Percentiles rank a stretch among this genome's conserved stretches.
phyloP scores from a whole-genome alignment of 2,888 invertebrate genomes.

The Lagria hirta region DNA sequence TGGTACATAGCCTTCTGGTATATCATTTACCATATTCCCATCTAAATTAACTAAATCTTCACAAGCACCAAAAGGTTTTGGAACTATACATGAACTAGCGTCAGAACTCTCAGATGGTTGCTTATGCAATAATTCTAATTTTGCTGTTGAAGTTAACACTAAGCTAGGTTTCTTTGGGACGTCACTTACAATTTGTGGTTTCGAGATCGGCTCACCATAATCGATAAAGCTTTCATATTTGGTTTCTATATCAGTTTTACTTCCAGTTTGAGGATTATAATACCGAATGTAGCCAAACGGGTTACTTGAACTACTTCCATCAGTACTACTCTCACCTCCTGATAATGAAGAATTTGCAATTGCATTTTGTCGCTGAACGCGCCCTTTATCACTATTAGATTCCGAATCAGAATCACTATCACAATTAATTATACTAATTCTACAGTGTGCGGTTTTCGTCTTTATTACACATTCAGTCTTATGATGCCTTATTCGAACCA shows the following conservation, averaged over 20 bases:
- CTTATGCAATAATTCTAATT: slow-evolving; percentile 50
- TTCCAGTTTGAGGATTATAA: slow-evolving; percentile 58
- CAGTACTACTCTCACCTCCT: slow-evolving; percentile 56
- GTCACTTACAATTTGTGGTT: slow-evolving; percentile 29
- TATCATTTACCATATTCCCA: slow-evolving; percentile 59
- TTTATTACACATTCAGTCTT: slow-evolving; percentile 54
- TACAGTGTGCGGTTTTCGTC: slow-evolving; percentile 42
- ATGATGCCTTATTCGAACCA: slow-evolving; percentile 59
- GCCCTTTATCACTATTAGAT: slow-evolving; percentile 37
- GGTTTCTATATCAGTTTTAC: slow-evolving; percentile 49
- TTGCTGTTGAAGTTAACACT: slow-evolving; percentile 57
- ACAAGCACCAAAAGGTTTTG: slow-evolving; percentile 63
- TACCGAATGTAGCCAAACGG: slow-evolving; percentile 70
- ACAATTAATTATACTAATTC: slow-evolving; percentile 49
- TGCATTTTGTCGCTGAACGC: slow-evolving; percentile 62
- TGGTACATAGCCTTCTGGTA: slow-evolving; percentile 42
- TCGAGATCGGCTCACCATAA: slow-evolving; percentile 47
- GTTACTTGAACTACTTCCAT: slow-evolving; percentile 62
- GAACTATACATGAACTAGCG: slow-evolving; percentile 62
- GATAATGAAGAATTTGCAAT: slow-evolving; percentile 48
- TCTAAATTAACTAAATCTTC: slow-evolving; percentile 69
- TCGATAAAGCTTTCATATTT: slow-evolving; percentile 58
- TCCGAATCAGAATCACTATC: slow-evolving; percentile 52
- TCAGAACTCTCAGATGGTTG: slow-evolving; percentile 61
- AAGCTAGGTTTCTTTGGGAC: slow-evolving; percentile 44